Evolutionary conservation across 1,140 invertebrate species (phyloP), one percentile per base, ranked within the genome.

Genomic region (Drosophila kohkoa): DNA sequence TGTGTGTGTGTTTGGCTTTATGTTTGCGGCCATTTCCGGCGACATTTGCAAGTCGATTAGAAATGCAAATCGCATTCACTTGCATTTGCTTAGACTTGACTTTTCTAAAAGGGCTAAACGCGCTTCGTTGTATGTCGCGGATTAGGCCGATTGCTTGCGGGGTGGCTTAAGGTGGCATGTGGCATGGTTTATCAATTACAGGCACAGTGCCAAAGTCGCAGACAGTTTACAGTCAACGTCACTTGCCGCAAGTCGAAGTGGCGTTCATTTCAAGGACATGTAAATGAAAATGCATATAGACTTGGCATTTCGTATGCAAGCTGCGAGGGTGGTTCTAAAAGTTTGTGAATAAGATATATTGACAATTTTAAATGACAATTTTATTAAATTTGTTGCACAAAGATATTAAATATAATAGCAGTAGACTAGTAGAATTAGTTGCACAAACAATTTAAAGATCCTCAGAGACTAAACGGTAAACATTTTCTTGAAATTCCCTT

Each of bases 41-140:
- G 72, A 70, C 72, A 75, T 75, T 75, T 75, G n/a, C 55, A 82
- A 79, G 67, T 57, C 60, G 72, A 87, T 86, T 86, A 79, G 57
- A 59, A 82, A 87, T 86, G 64, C 82, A 86, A 87, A 87, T 63
- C 60, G 65, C 79, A 82, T 73, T 73, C 60, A 58, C 52, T 57
- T 71, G 81, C 63, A 82, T 78, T 75, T 59, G 30, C 67, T 20
- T 16, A 45, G 51, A 55, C 51, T 60, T 75, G 63, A 54, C 41
- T 30, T 30, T 45, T 16, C 35, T 2, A 16, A 4, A n/a, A 10
- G 52, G 6, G 13, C 11, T 1, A 38, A 38, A 13, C 54, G 25
- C 41, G 6, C 30, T 32, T 8, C 30, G 30, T 25, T 6, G 30
- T 8, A 8, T 32, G 30, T 5, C 30, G 30, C 5, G 10, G 0